Evolutionary conservation across 2,113 vertebrate genomes (phyloP).

Genomic region (Megaceryle maxima): DNA sequence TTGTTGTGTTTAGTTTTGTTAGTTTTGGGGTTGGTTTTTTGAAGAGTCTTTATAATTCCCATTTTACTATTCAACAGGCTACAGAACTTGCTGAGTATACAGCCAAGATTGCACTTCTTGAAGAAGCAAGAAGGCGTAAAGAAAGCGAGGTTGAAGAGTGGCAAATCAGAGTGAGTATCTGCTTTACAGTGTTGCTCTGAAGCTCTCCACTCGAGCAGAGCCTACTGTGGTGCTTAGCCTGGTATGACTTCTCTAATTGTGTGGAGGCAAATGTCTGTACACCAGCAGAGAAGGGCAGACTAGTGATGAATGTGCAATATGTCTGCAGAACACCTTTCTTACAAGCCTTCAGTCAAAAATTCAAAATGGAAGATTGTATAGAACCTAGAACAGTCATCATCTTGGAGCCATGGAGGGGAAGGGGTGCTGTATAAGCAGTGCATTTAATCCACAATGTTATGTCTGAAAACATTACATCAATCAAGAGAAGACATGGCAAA

Average conservation of each 20-base stretch:
- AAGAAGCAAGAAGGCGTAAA: slow-evolving; percentile 87
- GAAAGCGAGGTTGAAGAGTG: slow-evolving; percentile 89
- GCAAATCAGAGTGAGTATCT: slow-evolving; percentile 85
- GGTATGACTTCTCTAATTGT: background rate
- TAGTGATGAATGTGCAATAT: background rate
- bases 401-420: background rate
- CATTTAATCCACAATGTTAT: background rate
- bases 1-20: background rate
- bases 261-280: background rate
- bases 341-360: background rate
- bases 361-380: background rate
- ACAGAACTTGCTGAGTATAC: slow-evolving; percentile 90
- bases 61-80: slow-evolving; percentile 70
- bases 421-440: background rate
- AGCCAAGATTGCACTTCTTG: slow-evolving; percentile 85
- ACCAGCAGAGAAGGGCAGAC: background rate
- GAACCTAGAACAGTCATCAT: background rate
- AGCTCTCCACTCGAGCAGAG: background rate
- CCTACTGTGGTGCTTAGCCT: background rate
- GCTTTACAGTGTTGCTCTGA: background rate
- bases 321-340: background rate
- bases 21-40: background rate
- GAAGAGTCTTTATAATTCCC: background rate
- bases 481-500: background rate
- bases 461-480: background rate